Evolutionary conservation across 2,888 invertebrate species (phyloP).

Genomic region (Hydraecia micacea): DNA sequence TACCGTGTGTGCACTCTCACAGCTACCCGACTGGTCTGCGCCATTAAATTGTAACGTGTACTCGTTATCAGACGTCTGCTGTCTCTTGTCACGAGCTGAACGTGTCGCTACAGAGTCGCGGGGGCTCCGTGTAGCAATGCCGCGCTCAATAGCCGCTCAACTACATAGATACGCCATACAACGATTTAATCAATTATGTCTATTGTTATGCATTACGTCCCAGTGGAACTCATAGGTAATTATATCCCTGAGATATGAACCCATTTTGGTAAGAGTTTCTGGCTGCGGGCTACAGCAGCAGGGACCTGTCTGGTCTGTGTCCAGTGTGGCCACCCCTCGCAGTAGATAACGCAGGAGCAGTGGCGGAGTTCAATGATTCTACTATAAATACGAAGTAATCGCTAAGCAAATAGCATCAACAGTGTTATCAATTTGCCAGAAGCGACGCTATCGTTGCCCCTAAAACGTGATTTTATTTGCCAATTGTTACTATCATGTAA

Average conservation of each 20-base stretch:
- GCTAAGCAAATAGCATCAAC: constrained; percentile 13
- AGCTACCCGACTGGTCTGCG: not conserved
- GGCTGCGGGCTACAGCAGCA: not conserved
- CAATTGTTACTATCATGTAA: constrained; percentile 8
- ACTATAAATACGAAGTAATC: constrained; percentile 21
- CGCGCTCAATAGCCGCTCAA: not conserved
- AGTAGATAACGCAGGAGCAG: not conserved
- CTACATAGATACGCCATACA: not conserved
- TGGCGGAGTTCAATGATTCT: constrained; percentile 24
- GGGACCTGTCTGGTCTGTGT: not conserved
- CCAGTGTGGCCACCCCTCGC: not conserved
- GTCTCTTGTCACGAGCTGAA: not conserved
- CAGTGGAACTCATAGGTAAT: not conserved
- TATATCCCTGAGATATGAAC: not conserved
- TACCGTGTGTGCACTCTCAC: not conserved
- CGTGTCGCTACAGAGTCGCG: not conserved
- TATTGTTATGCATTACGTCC: not conserved
- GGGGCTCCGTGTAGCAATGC: not conserved
- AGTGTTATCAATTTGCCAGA: constrained; percentile 31
- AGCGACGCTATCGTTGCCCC: constrained; percentile 20
- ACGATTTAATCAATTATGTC: constrained; percentile 1
- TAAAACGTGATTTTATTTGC: constrained; percentile 24
- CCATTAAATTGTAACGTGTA: not conserved
- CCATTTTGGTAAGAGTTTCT: not conserved
- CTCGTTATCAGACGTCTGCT: not conserved